Percentiles rank a stretch among this genome's conserved stretches.
phyloP scores from a whole-genome alignment of 2,797 vertebrate genomes.

The Sciurus carolinensis region DNA sequence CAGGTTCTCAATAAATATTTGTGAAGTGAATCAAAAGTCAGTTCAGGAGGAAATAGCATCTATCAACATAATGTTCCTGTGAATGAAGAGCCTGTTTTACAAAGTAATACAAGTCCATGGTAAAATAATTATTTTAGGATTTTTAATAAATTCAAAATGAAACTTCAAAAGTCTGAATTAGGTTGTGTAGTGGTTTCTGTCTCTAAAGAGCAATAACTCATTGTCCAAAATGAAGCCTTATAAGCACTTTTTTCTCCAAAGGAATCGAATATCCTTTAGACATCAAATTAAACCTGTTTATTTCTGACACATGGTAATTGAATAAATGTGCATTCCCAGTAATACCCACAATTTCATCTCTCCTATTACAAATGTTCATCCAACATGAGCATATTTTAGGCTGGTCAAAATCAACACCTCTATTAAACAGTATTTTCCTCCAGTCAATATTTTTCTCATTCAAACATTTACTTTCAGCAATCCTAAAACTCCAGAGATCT shows the following conservation, averaged over 20 bases:
- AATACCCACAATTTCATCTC: slow-evolving; percentile 68
- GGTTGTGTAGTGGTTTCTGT: background rate
- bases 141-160: slow-evolving; percentile 68
- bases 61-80: background rate
- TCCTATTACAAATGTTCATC: slow-evolving; percentile 77
- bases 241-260: slow-evolving; percentile 32
- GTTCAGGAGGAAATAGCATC: slow-evolving; percentile 36
- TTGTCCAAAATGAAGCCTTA: slow-evolving; percentile 58
- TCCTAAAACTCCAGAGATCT: slow-evolving; percentile 88
- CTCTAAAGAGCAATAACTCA: slow-evolving; percentile 7
- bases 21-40: slow-evolving; percentile 50
- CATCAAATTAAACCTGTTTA: slow-evolving; percentile 60
- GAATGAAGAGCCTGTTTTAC: background rate
- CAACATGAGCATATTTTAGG: slow-evolving; percentile 77
- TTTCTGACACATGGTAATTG: slow-evolving; percentile 23
- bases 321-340: slow-evolving; percentile 67
- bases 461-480: slow-evolving; percentile 88
- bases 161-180: slow-evolving; percentile 52
- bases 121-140: slow-evolving; percentile 66
- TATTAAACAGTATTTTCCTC: slow-evolving; percentile 84
- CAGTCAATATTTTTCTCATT: slow-evolving; percentile 86
- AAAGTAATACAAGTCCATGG: slow-evolving; percentile 18
- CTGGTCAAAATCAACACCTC: slow-evolving; percentile 85
- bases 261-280: slow-evolving; percentile 52
- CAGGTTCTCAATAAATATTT: slow-evolving; percentile 48